These are phyloP conservation scores for Spheniscus mendiculus DNA, from an alignment of 2,113 vertebrate species.

Conservation along the genomic window DNA sequence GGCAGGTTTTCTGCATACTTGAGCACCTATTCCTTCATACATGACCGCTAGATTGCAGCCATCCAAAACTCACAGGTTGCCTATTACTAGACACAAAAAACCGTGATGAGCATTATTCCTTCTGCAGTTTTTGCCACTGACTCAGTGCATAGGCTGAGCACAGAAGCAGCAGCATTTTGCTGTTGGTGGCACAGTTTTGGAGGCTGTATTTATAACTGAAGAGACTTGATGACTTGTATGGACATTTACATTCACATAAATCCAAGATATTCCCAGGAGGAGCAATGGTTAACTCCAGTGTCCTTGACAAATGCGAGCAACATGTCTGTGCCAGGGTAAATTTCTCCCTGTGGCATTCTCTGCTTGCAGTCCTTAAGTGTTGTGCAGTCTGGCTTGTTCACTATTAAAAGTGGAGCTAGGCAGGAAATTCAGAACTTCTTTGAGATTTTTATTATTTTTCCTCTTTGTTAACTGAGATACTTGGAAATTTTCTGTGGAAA, in stretches of 20 bases:
- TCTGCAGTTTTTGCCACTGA: not conserved
- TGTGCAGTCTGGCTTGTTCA: not conserved
- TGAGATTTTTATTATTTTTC: not conserved
- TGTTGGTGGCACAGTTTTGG: not conserved
- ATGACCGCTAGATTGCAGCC: not conserved
- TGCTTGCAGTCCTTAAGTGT: not conserved
- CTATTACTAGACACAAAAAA: not conserved
- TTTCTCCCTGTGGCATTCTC: conserved; percentile 27
- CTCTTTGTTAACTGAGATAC: not conserved
- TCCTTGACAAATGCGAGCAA: conserved; percentile 22
- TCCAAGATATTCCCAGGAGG: not conserved
- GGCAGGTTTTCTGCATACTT: not conserved
- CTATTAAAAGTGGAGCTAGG: not conserved
- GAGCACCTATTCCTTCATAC: not conserved
- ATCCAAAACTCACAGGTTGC: not conserved
- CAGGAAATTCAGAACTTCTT: not conserved
- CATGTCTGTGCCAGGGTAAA: not conserved
- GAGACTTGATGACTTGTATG: not conserved
- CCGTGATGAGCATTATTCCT: not conserved
- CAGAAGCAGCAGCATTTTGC: not conserved
- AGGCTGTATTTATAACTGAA: not conserved
- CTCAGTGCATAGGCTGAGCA: not conserved
- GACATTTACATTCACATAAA: conserved; percentile 6
- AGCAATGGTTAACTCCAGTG: not conserved
- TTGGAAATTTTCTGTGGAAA: not conserved